These are phyloP conservation scores for Fringilla coelebs DNA, from an alignment of 2,797 vertebrate genomes.

Conservation along the genomic window DNA sequence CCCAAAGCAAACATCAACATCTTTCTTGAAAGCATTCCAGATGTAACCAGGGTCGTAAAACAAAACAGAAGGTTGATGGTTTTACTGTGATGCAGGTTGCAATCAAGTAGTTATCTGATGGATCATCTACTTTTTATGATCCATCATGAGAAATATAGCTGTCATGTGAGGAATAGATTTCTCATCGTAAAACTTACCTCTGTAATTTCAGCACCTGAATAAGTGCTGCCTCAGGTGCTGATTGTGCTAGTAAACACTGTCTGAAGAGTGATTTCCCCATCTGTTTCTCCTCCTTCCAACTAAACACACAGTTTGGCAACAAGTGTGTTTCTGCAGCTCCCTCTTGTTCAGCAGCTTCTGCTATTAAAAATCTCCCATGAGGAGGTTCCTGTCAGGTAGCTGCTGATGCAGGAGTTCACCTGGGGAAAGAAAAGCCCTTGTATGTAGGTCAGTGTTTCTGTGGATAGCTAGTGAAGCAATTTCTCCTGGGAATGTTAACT, in stretches of 20 bases:
- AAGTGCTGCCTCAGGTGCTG: slow-evolving; percentile 26
- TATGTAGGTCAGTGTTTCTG: background rate
- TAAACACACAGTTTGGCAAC: slow-evolving; percentile 22
- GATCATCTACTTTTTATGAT: slow-evolving; percentile 73
- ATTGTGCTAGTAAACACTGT: slow-evolving; percentile 51
- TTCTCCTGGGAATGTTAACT: background rate
- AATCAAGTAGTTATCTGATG: slow-evolving; percentile 59
- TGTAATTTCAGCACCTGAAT: slow-evolving; percentile 70
- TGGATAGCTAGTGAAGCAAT: background rate
- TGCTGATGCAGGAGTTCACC: slow-evolving; percentile 10
- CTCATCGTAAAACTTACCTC: slow-evolving; percentile 43
- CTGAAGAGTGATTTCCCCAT: slow-evolving; percentile 44
- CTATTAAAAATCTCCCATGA: slow-evolving; percentile 1
- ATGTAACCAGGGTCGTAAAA: slow-evolving; percentile 62
- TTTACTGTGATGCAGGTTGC: slow-evolving; percentile 68
- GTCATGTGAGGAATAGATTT: slow-evolving; percentile 51
- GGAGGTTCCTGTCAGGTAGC: background rate
- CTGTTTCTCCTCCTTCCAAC: slow-evolving; percentile 32
- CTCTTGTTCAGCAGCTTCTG: slow-evolving; percentile 22
- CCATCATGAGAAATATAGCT: slow-evolving; percentile 61
- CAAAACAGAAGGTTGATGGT: slow-evolving; percentile 70
- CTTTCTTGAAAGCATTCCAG: slow-evolving; percentile 74
- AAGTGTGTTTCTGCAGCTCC: background rate
- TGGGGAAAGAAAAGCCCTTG: background rate
- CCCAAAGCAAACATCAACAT: slow-evolving; percentile 41